Evolutionary conservation across 2,797 vertebrate species (phyloP).

Genomic region (Myripristis murdjan): DNA sequence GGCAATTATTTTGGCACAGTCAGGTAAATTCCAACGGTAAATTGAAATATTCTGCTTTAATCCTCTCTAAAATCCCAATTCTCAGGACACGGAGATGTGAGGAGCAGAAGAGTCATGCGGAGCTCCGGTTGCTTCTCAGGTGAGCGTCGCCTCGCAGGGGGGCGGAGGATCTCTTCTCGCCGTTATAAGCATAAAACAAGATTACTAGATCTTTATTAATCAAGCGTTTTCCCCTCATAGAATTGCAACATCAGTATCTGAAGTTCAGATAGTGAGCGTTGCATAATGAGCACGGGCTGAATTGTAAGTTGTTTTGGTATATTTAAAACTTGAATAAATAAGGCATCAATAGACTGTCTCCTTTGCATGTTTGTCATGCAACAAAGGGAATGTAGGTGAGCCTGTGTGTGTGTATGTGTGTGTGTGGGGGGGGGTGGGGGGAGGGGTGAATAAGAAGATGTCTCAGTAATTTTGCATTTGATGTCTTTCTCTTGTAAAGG

Average conservation of each 20-base stretch:
- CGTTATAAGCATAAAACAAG: constrained; percentile 75
- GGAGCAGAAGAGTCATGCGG: constrained; percentile 59
- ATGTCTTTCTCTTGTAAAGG: constrained; percentile 47
- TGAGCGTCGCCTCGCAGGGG: constrained; percentile 68
- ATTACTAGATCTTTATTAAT: constrained; percentile 75
- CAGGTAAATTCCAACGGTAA: constrained; percentile 73
- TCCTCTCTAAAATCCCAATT: constrained; percentile 72
- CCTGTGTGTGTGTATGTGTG: too few species aligned
- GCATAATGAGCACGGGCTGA: constrained; percentile 63
- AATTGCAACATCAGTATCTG: constrained; percentile 46
- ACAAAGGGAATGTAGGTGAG: constrained; percentile 26
- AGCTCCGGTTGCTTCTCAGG: constrained; percentile 75
- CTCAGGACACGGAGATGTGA: constrained; percentile 62
- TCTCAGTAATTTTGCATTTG: constrained; percentile 28
- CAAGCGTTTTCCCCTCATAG: constrained; percentile 12
- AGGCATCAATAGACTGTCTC: constrained; percentile 26
- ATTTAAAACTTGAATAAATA: constrained; percentile 56
- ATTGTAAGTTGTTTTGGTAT: constrained; percentile 20
- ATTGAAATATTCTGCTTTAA: constrained; percentile 80
- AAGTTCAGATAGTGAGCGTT: constrained; percentile 44
- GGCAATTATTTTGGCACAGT: constrained; percentile 75
- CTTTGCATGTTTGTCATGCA: constrained; percentile 26
- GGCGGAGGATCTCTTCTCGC: constrained; percentile 65
- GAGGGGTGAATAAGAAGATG: constrained; percentile 41
- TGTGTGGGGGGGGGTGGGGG: too few species aligned